Percentiles rank a stretch among this genome's conserved stretches.
These are phyloP conservation scores for Aphelinus atriplicis DNA, from an alignment of 1,140 invertebrate species.

Conservation along the genomic window DNA sequence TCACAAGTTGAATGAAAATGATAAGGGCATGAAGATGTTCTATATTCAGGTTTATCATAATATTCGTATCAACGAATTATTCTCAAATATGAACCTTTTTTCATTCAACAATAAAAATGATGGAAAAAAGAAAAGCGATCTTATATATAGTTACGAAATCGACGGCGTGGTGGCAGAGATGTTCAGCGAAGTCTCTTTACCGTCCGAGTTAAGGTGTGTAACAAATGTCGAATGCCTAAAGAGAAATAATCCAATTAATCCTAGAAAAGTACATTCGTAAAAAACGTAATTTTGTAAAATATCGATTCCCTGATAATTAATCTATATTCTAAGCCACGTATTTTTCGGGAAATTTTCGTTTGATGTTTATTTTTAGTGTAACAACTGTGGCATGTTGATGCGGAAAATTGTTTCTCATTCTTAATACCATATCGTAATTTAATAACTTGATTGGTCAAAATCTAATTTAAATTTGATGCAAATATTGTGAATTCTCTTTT, in stretches of 20 bases:
- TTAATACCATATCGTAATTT: neutral
- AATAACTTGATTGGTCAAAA: neutral
- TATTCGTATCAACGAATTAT: too few relatives aligned
- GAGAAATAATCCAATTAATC: slow-evolving; percentile 48
- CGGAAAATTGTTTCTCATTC: neutral
- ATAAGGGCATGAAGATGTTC: too few relatives aligned
- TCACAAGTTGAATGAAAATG: too few relatives aligned
- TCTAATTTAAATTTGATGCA: too few relatives aligned
- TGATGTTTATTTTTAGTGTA: neutral
- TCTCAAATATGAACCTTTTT: too few relatives aligned
- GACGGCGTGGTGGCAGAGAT: too few relatives aligned
- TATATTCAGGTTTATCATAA: too few relatives aligned
- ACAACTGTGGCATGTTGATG: slow-evolving; percentile 12
- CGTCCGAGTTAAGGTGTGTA: slow-evolving; percentile 47
- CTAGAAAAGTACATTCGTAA: slow-evolving; percentile 34
- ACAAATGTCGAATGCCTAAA: slow-evolving; percentile 1
- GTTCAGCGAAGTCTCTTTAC: slow-evolving; percentile 35
- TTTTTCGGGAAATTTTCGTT: slow-evolving; percentile 30
- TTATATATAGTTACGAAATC: too few relatives aligned
- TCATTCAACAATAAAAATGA: too few relatives aligned
- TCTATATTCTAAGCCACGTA: slow-evolving; percentile 29
- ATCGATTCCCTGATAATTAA: neutral
- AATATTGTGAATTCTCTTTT: too few relatives aligned
- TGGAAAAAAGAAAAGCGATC: too few relatives aligned
- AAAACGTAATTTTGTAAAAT: slow-evolving; percentile 27